Percentiles rank a stretch among this genome's conserved stretches.
phyloP scores from a whole-genome alignment of 2,888 invertebrate species.

The Melipona beecheii region DNA sequence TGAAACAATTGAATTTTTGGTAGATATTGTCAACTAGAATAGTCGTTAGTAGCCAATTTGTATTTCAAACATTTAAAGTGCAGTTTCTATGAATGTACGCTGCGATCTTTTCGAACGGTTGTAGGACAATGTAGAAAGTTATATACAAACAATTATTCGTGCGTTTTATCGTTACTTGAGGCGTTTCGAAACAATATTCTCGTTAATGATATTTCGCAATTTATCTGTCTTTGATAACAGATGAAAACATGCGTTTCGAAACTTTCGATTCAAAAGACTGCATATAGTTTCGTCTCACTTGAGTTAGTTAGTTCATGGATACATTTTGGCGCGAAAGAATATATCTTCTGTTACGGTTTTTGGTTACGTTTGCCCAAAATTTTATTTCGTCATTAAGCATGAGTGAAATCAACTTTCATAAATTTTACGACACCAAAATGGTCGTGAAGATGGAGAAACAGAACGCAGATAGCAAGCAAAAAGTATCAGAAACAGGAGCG shows the following conservation, averaged over 20 bases:
- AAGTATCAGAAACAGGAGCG: constrained; percentile 20
- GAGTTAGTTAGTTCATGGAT: not conserved
- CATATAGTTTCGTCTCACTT: not conserved
- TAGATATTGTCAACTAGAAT: not conserved
- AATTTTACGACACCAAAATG: constrained; percentile 24
- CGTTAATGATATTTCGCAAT: not conserved
- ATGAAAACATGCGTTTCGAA: not conserved
- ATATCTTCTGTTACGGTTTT: no score
- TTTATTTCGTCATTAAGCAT: not conserved
- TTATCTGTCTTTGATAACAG: not conserved
- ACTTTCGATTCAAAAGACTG: not conserved
- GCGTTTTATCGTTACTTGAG: not conserved
- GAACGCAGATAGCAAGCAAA: no score
- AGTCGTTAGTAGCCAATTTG: not conserved
- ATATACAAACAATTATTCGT: not conserved
- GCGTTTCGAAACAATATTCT: not conserved
- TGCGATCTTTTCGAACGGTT: not conserved
- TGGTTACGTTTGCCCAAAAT: not conserved
- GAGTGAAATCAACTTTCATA: not conserved
- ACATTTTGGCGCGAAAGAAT: constrained; percentile 11
- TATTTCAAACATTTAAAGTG: not conserved
- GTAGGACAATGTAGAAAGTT: not conserved
- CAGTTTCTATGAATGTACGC: not conserved
- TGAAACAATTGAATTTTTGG: not conserved
- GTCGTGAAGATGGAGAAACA: not conserved